Evolutionary conservation across 2,888 invertebrate species (phyloP).

Genomic region (Siphonodentalium dalli): DNA sequence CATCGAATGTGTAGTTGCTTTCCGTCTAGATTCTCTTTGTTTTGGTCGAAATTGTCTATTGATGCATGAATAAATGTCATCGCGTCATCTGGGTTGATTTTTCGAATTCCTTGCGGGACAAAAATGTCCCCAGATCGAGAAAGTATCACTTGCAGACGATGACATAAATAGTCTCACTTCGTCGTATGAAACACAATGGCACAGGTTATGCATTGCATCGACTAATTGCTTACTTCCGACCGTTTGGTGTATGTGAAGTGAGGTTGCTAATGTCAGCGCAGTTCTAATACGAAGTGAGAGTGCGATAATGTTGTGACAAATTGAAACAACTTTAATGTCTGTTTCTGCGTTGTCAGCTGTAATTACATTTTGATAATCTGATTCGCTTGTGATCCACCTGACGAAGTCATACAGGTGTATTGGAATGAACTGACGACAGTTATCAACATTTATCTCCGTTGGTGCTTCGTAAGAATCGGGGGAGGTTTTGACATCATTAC

Average conservation of each 20-base stretch:
- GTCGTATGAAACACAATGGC: slow-evolving; percentile 8
- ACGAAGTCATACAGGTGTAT: too few relatives aligned
- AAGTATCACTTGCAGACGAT: slow-evolving; percentile 4
- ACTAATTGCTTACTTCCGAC: slow-evolving; percentile 9
- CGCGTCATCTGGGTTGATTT: neutral
- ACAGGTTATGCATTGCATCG: neutral
- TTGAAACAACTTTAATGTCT: neutral
- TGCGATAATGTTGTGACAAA: slow-evolving; percentile 13
- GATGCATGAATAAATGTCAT: slow-evolving; percentile 8
- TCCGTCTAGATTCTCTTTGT: too few relatives aligned
- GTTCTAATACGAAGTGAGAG: slow-evolving; percentile 1
- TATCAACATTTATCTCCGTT: too few relatives aligned
- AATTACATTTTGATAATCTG: too few relatives aligned
- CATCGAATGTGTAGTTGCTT: too few relatives aligned
- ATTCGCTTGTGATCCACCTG: too few relatives aligned
- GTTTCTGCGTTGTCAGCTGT: too few relatives aligned
- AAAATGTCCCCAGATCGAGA: neutral
- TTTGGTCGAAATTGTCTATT: too few relatives aligned
- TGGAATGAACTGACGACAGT: too few relatives aligned
- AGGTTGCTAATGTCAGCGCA: slow-evolving; percentile 3
- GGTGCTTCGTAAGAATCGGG: too few relatives aligned
- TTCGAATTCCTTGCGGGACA: slow-evolving; percentile 1
- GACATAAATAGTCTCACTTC: slow-evolving; percentile 12
- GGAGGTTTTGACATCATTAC: too few relatives aligned
- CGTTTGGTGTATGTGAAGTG: slow-evolving; percentile 8